These are phyloP conservation scores for Rhinoptilus africanus DNA, from an alignment of 2,113 vertebrate species.

Conservation along the genomic window DNA sequence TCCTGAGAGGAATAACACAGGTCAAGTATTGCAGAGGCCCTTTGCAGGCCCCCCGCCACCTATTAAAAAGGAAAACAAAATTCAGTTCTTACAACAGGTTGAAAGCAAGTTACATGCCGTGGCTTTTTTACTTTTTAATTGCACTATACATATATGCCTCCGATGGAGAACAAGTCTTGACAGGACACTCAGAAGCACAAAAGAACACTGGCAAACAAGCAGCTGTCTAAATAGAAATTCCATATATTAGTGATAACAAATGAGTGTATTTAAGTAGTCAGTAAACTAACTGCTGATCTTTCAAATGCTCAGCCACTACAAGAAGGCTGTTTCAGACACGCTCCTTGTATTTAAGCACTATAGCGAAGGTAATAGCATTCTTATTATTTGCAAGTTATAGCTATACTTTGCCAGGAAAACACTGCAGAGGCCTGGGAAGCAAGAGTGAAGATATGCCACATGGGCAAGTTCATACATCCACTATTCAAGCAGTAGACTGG, in stretches of 20 bases:
- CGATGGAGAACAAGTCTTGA: neutral
- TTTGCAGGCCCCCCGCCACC: neutral
- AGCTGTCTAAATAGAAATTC: neutral
- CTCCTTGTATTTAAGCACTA: neutral
- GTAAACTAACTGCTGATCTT: neutral
- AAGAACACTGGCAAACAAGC: neutral
- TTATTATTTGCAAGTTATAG: neutral
- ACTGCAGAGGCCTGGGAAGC: neutral
- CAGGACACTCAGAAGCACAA: neutral
- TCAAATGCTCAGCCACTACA: neutral
- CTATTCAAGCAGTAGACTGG: neutral
- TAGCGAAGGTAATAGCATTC: neutral
- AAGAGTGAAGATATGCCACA: neutral
- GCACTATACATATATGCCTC: neutral
- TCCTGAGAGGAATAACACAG: neutral
- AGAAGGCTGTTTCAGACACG: neutral
- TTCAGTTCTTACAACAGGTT: neutral
- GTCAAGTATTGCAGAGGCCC: neutral
- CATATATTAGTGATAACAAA: neutral
- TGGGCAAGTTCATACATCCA: neutral
- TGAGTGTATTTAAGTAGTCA: neutral
- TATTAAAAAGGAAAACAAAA: neutral
- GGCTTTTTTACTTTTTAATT: neutral
- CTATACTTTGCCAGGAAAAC: neutral
- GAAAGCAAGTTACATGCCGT: neutral